Evolutionary conservation across 1,140 invertebrate genomes (phyloP).

Genomic region (Papilio helenus): DNA sequence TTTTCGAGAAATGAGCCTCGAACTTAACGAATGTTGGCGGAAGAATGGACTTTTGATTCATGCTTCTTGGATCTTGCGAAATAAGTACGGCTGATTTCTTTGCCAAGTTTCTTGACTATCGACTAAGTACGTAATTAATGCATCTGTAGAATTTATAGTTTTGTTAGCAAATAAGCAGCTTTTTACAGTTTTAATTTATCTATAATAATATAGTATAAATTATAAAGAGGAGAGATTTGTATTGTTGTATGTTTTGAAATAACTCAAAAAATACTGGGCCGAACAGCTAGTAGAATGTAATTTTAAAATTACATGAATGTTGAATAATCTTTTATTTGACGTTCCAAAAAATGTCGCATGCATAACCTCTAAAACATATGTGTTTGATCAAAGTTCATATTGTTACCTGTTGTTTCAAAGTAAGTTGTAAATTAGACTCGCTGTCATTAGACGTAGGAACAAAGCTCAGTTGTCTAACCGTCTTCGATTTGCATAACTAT

Average conservation of each 20-base stretch:
- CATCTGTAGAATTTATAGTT: neutral
- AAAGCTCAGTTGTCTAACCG: constrained; percentile 48
- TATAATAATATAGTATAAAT: too few species aligned
- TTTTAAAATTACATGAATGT: too few species aligned
- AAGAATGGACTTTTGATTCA: constrained; percentile 42
- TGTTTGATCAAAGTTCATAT: too few species aligned
- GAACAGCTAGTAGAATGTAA: too few species aligned
- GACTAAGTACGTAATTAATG: constrained; percentile 7
- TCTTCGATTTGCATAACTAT: constrained; percentile 54
- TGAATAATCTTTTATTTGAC: too few species aligned
- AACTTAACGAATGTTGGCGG: constrained; percentile 50
- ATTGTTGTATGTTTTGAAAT: too few species aligned
- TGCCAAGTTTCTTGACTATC: constrained; percentile 33
- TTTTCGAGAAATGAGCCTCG: constrained; percentile 56
- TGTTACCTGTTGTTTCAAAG: constrained; percentile 1
- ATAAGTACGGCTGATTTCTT: constrained; percentile 37
- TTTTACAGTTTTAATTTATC: neutral
- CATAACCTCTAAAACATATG: too few species aligned
- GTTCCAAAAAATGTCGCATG: too few species aligned
- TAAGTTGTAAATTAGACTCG: constrained; percentile 60
- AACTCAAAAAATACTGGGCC: too few species aligned
- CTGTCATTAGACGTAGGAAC: constrained; percentile 49
- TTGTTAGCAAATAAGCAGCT: constrained; percentile 43
- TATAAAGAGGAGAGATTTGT: too few species aligned
- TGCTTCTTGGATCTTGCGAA: constrained; percentile 36